Evolutionary conservation across 2,113 vertebrate species (phyloP).

Genomic region (Sialia sialis): DNA sequence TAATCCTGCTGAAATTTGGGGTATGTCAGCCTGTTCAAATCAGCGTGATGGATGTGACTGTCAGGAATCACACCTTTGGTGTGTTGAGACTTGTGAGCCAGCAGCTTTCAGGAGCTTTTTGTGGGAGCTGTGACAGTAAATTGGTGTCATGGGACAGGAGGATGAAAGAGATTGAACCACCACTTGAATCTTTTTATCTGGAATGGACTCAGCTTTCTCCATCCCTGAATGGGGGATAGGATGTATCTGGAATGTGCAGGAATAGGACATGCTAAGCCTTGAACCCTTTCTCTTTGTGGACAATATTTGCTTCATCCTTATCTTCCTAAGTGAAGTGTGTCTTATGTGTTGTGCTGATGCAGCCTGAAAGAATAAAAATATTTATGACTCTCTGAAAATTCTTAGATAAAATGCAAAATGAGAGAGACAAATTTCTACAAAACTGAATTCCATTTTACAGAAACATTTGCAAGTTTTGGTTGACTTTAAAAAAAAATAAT

Average conservation of each 20-base stretch:
- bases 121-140: neutral
- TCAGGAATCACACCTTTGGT: neutral
- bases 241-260: neutral
- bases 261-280: neutral
- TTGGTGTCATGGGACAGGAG: neutral
- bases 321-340: neutral
- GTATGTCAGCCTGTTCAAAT: neutral
- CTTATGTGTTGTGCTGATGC: fast-evolving
- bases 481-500: neutral
- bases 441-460: fast-evolving
- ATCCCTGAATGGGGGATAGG: neutral
- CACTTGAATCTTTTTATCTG: neutral
- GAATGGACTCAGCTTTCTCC: neutral
- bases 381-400: neutral
- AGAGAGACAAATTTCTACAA: neutral
- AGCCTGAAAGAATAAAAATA: neutral
- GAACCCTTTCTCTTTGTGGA: neutral
- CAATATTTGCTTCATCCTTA: neutral
- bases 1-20: neutral
- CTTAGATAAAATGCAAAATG: neutral
- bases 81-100: neutral
- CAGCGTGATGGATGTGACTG: neutral
- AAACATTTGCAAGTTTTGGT: neutral
- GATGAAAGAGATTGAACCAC: neutral
- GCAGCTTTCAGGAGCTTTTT: neutral